Base-by-base conservation (phyloP, 2,888 invertebrate species). In the Luperina testacea region DNA sequence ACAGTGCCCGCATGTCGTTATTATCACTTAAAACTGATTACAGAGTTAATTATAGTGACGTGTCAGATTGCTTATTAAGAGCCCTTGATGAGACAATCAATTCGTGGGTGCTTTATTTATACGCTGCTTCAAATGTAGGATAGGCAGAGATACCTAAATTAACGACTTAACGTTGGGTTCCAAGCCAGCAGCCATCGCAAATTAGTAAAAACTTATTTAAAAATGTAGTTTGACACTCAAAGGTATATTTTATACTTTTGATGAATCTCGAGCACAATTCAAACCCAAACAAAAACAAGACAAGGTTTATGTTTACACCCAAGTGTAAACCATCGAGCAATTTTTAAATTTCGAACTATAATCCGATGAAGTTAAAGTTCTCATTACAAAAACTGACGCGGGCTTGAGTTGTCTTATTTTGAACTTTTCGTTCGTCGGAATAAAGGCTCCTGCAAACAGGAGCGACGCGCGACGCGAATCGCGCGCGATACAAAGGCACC, bases 21-120 rank as follows among this genome's bases (percentile, higher is more conserved):
- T 93, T 94, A 94, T 94, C 95, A 96, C 95, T 96, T 95, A 95
- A 93, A 93, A 94, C 93, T 94, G 94, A 95, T 95, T 95, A 95
- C 91, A 90, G 90, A 92, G 92, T 95, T 96, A 96, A 96, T 96
- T 95, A 96, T 93, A 92, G 90, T 93, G 93, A 94, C 93, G 94
- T 92, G 90, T 95, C 95, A 95, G 96, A 96, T 96, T 96, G 95
- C 94, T 94, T 93, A 94, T 94, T 94, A 93, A 93, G 87, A 90
- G 83, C 85, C 73, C 85, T 88, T 95, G 95, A 95, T 93, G 93
- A 92, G 90, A 93, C 93, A 93, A 95, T 95, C 93, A 92, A 90
- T 87, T 90, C 79, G 69, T 77, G 45, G n/a, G 65, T 69, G 32
- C 69, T 83, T 84, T 87, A 83, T 89, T 89, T 89, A 84, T 84